Evolutionary conservation across 2,888 invertebrate genomes (phyloP).

Genomic region (Tupiocoris notatus): DNA sequence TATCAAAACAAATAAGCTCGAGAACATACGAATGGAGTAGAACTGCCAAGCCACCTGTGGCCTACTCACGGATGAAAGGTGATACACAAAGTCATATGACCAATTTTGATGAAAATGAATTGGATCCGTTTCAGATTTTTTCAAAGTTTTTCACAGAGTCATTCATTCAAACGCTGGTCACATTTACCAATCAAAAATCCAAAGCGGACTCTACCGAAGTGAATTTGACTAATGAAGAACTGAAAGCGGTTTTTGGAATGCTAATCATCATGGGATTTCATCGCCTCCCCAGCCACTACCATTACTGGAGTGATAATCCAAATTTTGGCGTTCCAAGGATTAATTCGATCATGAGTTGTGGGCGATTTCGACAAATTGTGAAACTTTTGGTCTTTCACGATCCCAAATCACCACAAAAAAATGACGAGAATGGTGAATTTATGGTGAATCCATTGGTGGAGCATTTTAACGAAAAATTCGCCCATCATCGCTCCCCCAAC

Average conservation of each 20-base stretch:
- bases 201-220: not conserved
- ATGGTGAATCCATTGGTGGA: slow-evolving; percentile 52
- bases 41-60: not conserved
- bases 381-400: slow-evolving; percentile 47
- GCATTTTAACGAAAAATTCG: slow-evolving; percentile 47
- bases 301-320: slow-evolving; percentile 44
- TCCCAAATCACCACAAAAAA: slow-evolving; percentile 40
- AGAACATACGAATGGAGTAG: slow-evolving; percentile 3
- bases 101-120: not conserved
- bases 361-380: slow-evolving; percentile 48
- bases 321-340: slow-evolving; percentile 44
- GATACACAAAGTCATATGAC: not conserved
- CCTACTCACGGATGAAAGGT: not conserved
- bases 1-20: not conserved
- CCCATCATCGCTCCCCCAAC: not conserved
- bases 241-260: slow-evolving; percentile 41
- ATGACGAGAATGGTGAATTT: slow-evolving; percentile 49
- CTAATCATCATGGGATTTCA: slow-evolving; percentile 48
- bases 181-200: not conserved
- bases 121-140: slow-evolving; percentile 10
- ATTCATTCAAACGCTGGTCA: not conserved
- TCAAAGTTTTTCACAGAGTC: slow-evolving; percentile 13
- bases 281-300: slow-evolving; percentile 35
- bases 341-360: slow-evolving; percentile 42
- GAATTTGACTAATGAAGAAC: slow-evolving; percentile 15